A percentile compares a stretch with the other conserved stretches of the same genome.
These are phyloP conservation scores for Pseudorasbora parva DNA, from an alignment of 2,113 vertebrate species.

Conservation along the genomic window DNA sequence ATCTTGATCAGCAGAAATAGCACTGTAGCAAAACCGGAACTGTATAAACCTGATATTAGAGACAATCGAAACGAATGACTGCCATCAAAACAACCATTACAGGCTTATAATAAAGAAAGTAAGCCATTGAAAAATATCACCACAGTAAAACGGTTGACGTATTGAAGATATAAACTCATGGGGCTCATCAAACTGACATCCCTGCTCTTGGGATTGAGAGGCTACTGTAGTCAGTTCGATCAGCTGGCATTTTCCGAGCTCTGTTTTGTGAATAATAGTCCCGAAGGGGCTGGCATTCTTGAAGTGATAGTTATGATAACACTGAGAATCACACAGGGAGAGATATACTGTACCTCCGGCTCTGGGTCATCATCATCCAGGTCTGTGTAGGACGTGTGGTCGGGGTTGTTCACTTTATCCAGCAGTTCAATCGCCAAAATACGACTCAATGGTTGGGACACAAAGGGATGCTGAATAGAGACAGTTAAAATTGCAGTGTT, in stretches of 20 bases:
- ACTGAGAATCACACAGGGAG: slow-evolving; percentile 17
- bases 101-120: background rate
- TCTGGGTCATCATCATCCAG: slow-evolving; percentile 83
- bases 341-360: slow-evolving; percentile 78
- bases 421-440: slow-evolving; percentile 84
- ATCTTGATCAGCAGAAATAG: slow-evolving; percentile 12
- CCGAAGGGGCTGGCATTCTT: background rate
- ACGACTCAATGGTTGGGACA: slow-evolving; percentile 83
- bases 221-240: background rate
- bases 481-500: background rate
- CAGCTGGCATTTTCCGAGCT: slow-evolving; percentile 14
- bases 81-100: background rate
- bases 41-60: background rate
- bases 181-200: slow-evolving; percentile 10
- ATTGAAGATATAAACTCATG: background rate
- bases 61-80: background rate
- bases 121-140: background rate
- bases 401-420: slow-evolving; percentile 87
- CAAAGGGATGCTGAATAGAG: slow-evolving; percentile 81
- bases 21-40: background rate
- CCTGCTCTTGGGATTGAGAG: background rate
- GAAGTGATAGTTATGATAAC: slow-evolving; percentile 33
- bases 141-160: background rate
- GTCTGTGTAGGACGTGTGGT: slow-evolving; percentile 83
- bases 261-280: slow-evolving; percentile 16